These are phyloP conservation scores for Andrena minutula DNA, from an alignment of 2,888 invertebrate genomes.

Conservation along the genomic window DNA sequence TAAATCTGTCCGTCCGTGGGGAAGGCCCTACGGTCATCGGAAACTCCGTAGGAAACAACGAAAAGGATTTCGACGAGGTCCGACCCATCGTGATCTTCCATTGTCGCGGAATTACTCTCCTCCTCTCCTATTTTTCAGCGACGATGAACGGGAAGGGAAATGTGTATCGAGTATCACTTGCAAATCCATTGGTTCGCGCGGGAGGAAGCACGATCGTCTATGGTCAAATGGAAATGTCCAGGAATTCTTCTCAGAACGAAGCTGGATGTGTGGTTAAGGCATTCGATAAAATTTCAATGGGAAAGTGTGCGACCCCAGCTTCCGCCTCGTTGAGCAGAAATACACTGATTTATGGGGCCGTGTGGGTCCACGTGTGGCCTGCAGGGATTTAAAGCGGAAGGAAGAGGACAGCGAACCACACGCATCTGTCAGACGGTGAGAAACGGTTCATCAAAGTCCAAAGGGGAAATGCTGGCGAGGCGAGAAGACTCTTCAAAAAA, in stretches of 20 bases:
- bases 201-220: no score
- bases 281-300: not conserved
- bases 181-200: not conserved
- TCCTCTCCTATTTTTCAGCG: not conserved
- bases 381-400: no score
- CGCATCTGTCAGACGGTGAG: constrained; percentile 7
- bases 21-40: constrained; percentile 23
- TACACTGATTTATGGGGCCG: not conserved
- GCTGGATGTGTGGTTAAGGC: not conserved
- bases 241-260: not conserved
- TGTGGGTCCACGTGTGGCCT: not conserved
- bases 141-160: not conserved
- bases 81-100: not conserved
- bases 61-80: constrained; percentile 12
- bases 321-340: not conserved
- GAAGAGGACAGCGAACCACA: not conserved
- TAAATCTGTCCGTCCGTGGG: constrained; percentile 64
- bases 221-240: not conserved
- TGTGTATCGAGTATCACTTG: constrained; percentile 10
- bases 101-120: constrained; percentile 24
- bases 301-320: not conserved
- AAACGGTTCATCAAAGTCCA: constrained; percentile 21
- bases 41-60: not conserved
- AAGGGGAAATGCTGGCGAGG: constrained; percentile 37
- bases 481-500: constrained; percentile 39